Evolutionary conservation across 2,888 invertebrate species (phyloP).

Genomic region (Pandemis heparana): DNA sequence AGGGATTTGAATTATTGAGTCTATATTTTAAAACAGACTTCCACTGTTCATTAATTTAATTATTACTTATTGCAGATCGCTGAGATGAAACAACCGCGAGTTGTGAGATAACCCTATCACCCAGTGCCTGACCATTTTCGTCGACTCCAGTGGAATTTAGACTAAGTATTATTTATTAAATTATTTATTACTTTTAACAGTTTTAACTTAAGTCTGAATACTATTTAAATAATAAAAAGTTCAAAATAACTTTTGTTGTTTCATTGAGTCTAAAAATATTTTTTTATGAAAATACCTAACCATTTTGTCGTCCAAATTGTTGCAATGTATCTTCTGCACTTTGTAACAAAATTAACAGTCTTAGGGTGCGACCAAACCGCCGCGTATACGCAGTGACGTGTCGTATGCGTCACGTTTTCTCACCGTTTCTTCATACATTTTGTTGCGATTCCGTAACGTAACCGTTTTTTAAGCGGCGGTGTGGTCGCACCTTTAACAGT

Average conservation of each 20-base stretch:
- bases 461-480: too few species aligned
- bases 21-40: background rate
- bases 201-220: background rate
- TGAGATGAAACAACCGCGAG: slow-evolving; percentile 26
- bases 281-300: too few species aligned
- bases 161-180: background rate
- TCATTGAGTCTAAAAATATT: background rate
- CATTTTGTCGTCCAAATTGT: too few species aligned
- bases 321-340: background rate
- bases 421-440: too few species aligned
- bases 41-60: background rate
- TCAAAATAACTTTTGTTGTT: background rate
- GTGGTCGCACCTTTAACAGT: too few species aligned
- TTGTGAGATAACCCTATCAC: slow-evolving; percentile 14
- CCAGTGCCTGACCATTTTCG: slow-evolving; percentile 10
- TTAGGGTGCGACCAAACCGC: too few species aligned
- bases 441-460: too few species aligned
- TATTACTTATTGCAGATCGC: slow-evolving; percentile 15
- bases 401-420: too few species aligned
- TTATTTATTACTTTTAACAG: slow-evolving; percentile 10
- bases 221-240: background rate
- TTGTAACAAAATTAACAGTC: too few species aligned
- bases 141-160: background rate
- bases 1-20: slow-evolving; percentile 1
- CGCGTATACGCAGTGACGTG: too few species aligned